These are phyloP conservation scores for Gallinago nigripennis DNA, from an alignment of 2,797 vertebrate genomes.

Conservation along the genomic window DNA sequence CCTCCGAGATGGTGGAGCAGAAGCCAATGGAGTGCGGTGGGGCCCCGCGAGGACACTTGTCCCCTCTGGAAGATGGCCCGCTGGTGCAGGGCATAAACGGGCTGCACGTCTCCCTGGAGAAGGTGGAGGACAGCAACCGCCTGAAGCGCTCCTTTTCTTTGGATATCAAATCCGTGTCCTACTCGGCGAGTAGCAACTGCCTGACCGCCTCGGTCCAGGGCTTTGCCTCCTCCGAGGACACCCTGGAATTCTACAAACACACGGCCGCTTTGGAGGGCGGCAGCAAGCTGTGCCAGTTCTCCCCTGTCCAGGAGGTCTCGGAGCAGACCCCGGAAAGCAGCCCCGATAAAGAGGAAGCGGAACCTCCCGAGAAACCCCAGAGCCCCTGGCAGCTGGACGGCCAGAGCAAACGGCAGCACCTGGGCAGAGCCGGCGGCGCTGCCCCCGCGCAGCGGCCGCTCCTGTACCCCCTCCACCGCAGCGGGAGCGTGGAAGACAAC, in stretches of 20 bases:
- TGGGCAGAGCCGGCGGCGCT: background rate
- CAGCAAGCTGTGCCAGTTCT: slow-evolving; percentile 90
- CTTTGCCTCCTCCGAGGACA: slow-evolving; percentile 73
- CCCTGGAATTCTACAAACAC: slow-evolving; percentile 83
- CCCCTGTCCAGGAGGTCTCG: slow-evolving; percentile 90
- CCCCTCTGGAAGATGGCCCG: slow-evolving; percentile 70
- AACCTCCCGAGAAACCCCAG: background rate
- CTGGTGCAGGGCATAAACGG: slow-evolving; percentile 83
- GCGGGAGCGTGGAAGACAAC: slow-evolving; percentile 88
- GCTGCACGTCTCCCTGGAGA: slow-evolving; percentile 81
- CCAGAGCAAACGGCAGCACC: slow-evolving; percentile 61
- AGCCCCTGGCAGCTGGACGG: slow-evolving; percentile 58
- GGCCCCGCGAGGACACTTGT: background rate
- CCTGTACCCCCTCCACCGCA: slow-evolving; percentile 80
- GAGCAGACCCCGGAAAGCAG: slow-evolving; percentile 91
- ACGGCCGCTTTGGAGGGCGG: slow-evolving; percentile 78
- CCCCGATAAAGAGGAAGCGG: slow-evolving; percentile 84
- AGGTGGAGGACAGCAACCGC: slow-evolving; percentile 82
- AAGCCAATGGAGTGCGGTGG: slow-evolving; percentile 54
- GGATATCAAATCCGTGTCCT: slow-evolving; percentile 89
- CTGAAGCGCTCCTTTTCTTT: slow-evolving; percentile 93
- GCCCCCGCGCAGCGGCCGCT: slow-evolving; percentile 47
- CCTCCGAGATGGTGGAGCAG: slow-evolving; percentile 56
- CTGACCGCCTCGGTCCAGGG: slow-evolving; percentile 62
- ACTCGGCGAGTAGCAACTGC: slow-evolving; percentile 63